A percentile compares a stretch with the other conserved stretches of the same genome.
Evolutionary conservation across 2,113 vertebrate species (phyloP).

Genomic region (Gallinago jamesoni): DNA sequence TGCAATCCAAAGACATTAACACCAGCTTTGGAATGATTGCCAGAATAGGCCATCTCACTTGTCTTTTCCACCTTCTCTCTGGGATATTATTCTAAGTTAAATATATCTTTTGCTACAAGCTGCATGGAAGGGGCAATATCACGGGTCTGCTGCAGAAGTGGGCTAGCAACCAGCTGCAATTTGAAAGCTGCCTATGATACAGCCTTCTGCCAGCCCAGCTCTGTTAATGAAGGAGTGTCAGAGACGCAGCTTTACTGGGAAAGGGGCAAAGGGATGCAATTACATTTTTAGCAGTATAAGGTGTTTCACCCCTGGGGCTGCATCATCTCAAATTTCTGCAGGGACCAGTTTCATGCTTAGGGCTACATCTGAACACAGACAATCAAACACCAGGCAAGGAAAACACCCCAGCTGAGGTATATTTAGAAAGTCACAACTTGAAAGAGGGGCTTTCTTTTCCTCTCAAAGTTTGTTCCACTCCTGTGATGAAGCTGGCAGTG

Average conservation of each 20-base stretch:
- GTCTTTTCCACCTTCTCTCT: conserved; percentile 5
- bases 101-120: background rate
- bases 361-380: background rate
- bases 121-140: background rate
- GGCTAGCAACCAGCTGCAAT: conserved; percentile 6
- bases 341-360: background rate
- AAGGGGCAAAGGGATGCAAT: background rate
- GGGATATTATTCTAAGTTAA: conserved; percentile 17
- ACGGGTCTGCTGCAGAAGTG: background rate
- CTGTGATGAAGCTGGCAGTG: background rate
- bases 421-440: background rate
- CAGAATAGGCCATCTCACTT: conserved; percentile 10
- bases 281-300: background rate
- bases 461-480: background rate
- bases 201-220: background rate
- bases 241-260: background rate
- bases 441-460: background rate
- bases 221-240: background rate
- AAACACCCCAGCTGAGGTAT: background rate
- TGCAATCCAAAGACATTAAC: conserved; percentile 26
- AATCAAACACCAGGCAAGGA: background rate
- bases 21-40: conserved; percentile 30
- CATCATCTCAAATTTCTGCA: background rate
- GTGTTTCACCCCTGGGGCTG: rapidly evolving
- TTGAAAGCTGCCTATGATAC: background rate